Conservation (phyloP, 2,888 invertebrate genomes). For the Steromphala cineraria region DNA sequence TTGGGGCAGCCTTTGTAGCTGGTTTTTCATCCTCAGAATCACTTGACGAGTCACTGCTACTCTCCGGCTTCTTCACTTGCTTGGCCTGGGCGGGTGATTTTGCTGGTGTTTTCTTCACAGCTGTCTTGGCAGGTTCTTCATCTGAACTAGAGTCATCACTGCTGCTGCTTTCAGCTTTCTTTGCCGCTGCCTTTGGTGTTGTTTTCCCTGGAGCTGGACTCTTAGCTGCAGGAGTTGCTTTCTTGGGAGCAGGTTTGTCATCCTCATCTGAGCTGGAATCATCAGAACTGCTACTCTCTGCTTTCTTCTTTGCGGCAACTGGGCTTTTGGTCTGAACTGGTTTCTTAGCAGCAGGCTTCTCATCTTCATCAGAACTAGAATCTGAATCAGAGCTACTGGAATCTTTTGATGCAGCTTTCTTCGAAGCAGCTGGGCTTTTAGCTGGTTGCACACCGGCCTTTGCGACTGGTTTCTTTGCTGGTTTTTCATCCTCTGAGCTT, state of each 20-base stretch:
- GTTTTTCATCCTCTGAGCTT: conserved; percentile 31
- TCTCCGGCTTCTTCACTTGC: conserved; percentile 24
- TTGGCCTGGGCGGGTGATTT: conserved; percentile 23
- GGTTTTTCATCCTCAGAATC: conserved; percentile 30
- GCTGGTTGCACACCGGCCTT: background rate
- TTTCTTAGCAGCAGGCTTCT: conserved; percentile 25
- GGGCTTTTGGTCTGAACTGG: conserved; percentile 4
- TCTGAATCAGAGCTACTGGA: conserved; percentile 42
- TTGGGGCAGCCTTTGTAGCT: conserved; percentile 24
- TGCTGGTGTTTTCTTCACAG: conserved; percentile 24
- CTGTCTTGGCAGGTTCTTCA: conserved; percentile 22
- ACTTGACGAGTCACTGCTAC: conserved; percentile 25
- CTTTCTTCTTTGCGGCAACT: conserved; percentile 12
- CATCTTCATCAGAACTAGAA: conserved; percentile 36
- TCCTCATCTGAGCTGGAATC: conserved; percentile 41
- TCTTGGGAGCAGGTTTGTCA: conserved; percentile 4
- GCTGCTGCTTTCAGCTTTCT: conserved; percentile 35
- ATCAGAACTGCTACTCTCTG: conserved; percentile 40
- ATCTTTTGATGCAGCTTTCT: background rate
- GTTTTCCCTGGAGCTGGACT: background rate
- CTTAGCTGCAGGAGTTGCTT: background rate
- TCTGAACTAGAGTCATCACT: conserved; percentile 52
- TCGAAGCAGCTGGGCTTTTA: conserved; percentile 18
- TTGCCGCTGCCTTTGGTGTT: conserved; percentile 2
- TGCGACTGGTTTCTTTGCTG: conserved; percentile 19